phyloP scores from a whole-genome alignment of 2,797 vertebrate species.

The Chlorospingus flavigularis region DNA sequence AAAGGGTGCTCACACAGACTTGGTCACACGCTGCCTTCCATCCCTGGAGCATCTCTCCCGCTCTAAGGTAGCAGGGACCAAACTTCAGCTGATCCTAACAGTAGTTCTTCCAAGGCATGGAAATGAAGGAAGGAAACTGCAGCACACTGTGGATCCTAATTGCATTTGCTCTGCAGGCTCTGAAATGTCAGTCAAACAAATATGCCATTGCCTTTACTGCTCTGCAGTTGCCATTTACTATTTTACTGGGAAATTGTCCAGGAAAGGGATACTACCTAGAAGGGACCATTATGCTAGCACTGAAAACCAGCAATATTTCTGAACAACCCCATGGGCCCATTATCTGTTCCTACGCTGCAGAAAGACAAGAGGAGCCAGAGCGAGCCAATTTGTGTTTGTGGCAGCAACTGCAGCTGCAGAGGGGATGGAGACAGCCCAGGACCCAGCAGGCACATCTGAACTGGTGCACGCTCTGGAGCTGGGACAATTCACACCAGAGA shows the following conservation, averaged over 20 bases:
- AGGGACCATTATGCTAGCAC: slow-evolving; percentile 32
- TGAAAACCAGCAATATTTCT: slow-evolving; percentile 50
- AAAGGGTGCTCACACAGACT: background rate
- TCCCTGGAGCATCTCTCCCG: background rate
- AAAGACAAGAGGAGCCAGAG: background rate
- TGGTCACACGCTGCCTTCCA: background rate
- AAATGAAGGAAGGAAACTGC: slow-evolving; percentile 11
- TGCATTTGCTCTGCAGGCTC: slow-evolving; percentile 49
- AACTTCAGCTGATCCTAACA: background rate
- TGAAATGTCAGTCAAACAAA: slow-evolving; percentile 38
- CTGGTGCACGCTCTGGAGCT: background rate
- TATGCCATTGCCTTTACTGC: background rate
- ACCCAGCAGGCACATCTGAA: background rate
- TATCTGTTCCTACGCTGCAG: background rate
- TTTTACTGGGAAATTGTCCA: slow-evolving; percentile 60
- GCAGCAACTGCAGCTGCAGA: background rate
- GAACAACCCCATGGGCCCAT: slow-evolving; percentile 11
- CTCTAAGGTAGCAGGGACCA: background rate
- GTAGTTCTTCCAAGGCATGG: background rate
- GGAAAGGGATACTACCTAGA: slow-evolving; percentile 50
- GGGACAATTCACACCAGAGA: background rate
- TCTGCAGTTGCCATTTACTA: slow-evolving; percentile 57
- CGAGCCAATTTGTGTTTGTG: background rate
- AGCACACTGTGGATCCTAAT: slow-evolving; percentile 20
- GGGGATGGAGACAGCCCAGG: background rate